Evolutionary conservation across 2,797 vertebrate genomes (phyloP).

Genomic region (Nyctalus aviator): DNA sequence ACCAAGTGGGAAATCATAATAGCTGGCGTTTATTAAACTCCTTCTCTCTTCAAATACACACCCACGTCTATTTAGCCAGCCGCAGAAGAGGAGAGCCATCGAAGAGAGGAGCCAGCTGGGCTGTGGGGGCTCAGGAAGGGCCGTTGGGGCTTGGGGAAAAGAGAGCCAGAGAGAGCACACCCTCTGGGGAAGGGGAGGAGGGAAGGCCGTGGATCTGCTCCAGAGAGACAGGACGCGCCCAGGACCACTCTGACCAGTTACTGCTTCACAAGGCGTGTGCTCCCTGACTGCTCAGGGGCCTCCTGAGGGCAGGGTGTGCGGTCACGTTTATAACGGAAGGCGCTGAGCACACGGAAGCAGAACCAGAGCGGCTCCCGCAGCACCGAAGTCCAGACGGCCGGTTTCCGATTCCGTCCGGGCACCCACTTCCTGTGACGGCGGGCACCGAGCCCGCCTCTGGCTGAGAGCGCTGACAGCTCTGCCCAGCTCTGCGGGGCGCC

Average conservation of each 20-base stretch:
- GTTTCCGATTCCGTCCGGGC: background rate
- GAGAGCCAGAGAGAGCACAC: too few relatives aligned
- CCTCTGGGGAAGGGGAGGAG: too few relatives aligned
- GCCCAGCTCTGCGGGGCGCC: background rate
- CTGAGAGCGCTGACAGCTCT: background rate
- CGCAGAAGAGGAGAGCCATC: too few relatives aligned
- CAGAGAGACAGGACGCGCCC: too few relatives aligned
- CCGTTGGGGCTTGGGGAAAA: too few relatives aligned
- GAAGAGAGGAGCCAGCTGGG: too few relatives aligned
- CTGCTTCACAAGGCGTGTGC: background rate
- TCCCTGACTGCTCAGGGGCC: background rate
- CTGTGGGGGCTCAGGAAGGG: too few relatives aligned
- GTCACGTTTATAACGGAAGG: background rate
- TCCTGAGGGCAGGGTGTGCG: background rate
- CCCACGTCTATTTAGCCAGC: too few relatives aligned
- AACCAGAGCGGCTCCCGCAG: too few relatives aligned
- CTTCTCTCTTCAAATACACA: background rate
- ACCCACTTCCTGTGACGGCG: background rate
- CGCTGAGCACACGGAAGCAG: background rate
- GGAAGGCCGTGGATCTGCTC: too few relatives aligned
- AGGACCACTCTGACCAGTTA: background rate
- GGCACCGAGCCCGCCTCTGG: background rate
- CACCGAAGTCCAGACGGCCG: background rate
- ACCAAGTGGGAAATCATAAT: background rate
- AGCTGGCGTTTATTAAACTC: background rate